Evolutionary conservation across 2,888 invertebrate species (phyloP), one percentile per base, ranked within the genome.

Genomic region (Drosophila neotestacea): DNA sequence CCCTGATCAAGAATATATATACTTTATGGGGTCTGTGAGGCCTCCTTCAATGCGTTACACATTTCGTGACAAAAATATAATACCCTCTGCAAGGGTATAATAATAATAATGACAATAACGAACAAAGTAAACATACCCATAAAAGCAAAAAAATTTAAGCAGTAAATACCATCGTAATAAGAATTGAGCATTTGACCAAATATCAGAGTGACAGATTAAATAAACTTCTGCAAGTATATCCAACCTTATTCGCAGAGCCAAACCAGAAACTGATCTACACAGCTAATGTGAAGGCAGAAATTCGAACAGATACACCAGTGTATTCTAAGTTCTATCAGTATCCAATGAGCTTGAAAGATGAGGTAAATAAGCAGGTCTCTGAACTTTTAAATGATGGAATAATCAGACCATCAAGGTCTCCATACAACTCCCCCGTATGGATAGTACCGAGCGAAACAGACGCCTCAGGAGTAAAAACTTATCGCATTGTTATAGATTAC

Each of bases 211-310:
- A 42, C 42, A 42, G 10, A 4, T 42, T 22, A 22, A 32, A 41
- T 13, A 2, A 22, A 34, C 39, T 51, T 7, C 13, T 65, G 9
- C 3, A 46, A 39, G 36, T 39, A 44, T 52, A 59, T 32, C 51
- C 65, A 22, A 47, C 52, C 11, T 42, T 77, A 11, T 74, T 72
- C 27, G 67, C 62, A 10, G 62, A 67, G 7, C 70, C 56, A 65
- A 54, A 62, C n/a, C 13, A 62, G 13, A 62, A 44, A 52, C 52
- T 62, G 46, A 55, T 54, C 39, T 69, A 56, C 16, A 48, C 55
- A 41, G 60, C 77, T 3, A 64, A 39, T 11, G 70, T 71, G 27
- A 58, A 50, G 46, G 73, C 63, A 9, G 36, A 27, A 39, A 52
- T 52, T 7, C 27, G 39, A 52, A 52, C 36, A 4, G 51, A 51